These are phyloP conservation scores for Dipodomys ordii DNA, from an alignment of 2,113 vertebrate species.

Conservation along the genomic window DNA sequence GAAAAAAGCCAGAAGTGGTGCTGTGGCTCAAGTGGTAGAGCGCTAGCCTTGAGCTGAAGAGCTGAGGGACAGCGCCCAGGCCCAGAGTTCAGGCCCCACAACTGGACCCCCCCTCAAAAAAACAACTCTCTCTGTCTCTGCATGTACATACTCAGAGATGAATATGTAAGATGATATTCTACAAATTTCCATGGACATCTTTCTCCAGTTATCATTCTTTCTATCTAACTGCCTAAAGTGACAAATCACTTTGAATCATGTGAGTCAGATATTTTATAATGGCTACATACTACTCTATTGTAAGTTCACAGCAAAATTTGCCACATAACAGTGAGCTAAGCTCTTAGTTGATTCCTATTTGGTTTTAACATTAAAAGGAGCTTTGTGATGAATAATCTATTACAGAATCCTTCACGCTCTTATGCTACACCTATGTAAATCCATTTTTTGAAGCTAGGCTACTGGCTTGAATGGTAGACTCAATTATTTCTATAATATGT, in stretches of 20 bases:
- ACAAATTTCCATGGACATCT: background rate
- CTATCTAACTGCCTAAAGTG: background rate
- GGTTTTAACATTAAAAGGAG: constrained; percentile 3
- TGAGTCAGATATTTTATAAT: background rate
- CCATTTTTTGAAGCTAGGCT: background rate
- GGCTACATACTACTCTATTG: too few relatives aligned
- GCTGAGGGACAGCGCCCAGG: too few relatives aligned
- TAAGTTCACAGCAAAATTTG: background rate
- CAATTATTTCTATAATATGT: background rate
- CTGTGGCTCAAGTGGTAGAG: too few relatives aligned
- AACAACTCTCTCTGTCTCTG: too few relatives aligned
- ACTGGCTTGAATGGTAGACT: background rate
- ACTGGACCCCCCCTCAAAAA: too few relatives aligned
- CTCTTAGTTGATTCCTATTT: background rate
- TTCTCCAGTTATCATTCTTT: background rate
- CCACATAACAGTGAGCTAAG: background rate
- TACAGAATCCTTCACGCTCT: background rate
- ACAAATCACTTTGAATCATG: background rate
- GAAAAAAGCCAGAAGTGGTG: too few relatives aligned
- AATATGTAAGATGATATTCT: background rate
- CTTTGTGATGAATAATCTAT: background rate
- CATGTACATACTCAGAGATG: too few relatives aligned
- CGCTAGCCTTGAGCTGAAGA: too few relatives aligned
- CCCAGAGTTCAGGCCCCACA: too few relatives aligned
- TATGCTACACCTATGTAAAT: background rate